Base-by-base conservation (phyloP, 2,113 vertebrate species). In the Pan troglodytes region DNA sequence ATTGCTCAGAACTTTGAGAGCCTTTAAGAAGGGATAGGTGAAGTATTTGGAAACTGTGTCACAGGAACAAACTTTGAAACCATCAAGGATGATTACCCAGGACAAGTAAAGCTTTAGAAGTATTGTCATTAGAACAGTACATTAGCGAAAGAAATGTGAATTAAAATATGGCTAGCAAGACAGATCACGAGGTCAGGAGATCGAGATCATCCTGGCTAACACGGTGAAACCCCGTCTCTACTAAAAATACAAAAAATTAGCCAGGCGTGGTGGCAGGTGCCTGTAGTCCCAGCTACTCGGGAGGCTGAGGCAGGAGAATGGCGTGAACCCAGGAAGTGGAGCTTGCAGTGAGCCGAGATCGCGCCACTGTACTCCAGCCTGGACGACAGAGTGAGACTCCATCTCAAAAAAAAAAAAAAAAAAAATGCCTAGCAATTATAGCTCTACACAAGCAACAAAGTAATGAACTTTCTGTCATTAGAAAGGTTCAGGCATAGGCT, bases 141-240 rank as follows among this genome's bases (percentile, higher is more conserved):
- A 82, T 72, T 57, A 87, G 59, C 84, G 94, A 88, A 94, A 90
- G 32, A 88, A 90, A 86, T 79, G 32, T 90, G 57, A 61, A n/a
- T 50, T 84, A 40, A 90, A 95, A 93, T 73, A 91, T 3, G 10
- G 68, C 40, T 45, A 45, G 45, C 45, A 10, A 45, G 45, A 45
- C 45, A 45, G 45, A 45, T 45, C 8, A 45, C 45, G 2, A 45
- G 45, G 45, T 45, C 45, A 45, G 45, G 45, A 45, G 45, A 45
- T 45, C 9, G 8, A 45, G 8, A 45, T 8, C 45, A 45, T 45
- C 45, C 45, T 45, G 45, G 1, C 45, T 45, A 45, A 45, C 8
- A 45, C 0, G 45, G 45, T 45, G 45, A 45, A 45, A 45, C 0
- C 45, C 45, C 45, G 0, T 45, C 8, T 45, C 45, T 45, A 45